A percentile compares a stretch with the other conserved stretches of the same genome.
Evolutionary conservation across 2,888 invertebrate genomes (phyloP).

Genomic region (Pammene fasciana): DNA sequence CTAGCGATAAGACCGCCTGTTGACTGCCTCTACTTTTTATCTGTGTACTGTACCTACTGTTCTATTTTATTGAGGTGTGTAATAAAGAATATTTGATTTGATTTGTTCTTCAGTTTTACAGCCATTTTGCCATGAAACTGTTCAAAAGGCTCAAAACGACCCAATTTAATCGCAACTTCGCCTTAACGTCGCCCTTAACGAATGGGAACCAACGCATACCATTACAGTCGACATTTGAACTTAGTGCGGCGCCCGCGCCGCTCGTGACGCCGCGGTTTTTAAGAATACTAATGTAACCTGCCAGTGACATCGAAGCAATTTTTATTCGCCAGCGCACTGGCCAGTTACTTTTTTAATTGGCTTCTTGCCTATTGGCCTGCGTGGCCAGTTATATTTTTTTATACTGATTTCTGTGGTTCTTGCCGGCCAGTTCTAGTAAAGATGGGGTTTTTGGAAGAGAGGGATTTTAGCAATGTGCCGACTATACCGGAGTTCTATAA

Average conservation of each 20-base stretch:
- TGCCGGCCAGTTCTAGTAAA: constrained; percentile 1
- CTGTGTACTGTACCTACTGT: too few species aligned
- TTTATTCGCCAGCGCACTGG: neutral
- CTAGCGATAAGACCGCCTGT: too few species aligned
- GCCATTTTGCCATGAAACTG: too few species aligned
- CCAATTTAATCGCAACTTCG: neutral
- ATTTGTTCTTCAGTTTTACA: too few species aligned
- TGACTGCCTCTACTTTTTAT: too few species aligned
- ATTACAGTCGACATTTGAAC: constrained; percentile 38
- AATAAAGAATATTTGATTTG: too few species aligned
- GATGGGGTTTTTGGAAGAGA: constrained; percentile 66
- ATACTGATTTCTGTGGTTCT: neutral
- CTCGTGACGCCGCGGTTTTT: neutral
- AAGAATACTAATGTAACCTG: neutral
- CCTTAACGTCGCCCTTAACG: constrained; percentile 19
- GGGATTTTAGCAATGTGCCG: constrained; percentile 54
- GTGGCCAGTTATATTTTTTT: neutral
- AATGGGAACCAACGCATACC: constrained; percentile 7
- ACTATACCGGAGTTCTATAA: constrained; percentile 86
- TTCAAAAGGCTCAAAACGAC: too few species aligned
- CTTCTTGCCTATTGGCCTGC: neutral
- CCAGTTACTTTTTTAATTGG: neutral
- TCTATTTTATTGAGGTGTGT: too few species aligned
- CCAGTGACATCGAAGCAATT: neutral
- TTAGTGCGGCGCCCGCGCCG: constrained; percentile 11